Conservation (phyloP, 2,797 vertebrate genomes). For the Syndactyla subalaris region DNA sequence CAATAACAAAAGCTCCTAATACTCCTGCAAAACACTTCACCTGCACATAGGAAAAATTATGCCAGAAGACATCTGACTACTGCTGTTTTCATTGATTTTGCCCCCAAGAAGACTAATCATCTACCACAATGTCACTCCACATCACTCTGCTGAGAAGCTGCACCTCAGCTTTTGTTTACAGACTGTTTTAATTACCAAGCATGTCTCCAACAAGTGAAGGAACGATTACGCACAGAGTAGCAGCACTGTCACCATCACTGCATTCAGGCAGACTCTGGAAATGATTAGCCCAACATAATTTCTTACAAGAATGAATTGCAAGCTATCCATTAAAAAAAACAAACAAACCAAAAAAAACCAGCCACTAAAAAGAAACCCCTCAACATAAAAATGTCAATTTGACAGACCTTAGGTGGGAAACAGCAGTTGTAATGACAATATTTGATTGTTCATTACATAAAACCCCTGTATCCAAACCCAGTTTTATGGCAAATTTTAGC, state of each 20-base stretch:
- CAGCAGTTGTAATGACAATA: neutral
- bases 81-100: slow-evolving; percentile 21
- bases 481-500: neutral
- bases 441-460: neutral
- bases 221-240: neutral
- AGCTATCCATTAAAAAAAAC: neutral
- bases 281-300: neutral
- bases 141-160: neutral
- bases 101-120: slow-evolving; percentile 23
- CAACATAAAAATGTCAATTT: neutral
- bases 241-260: neutral
- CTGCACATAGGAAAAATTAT: neutral
- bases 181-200: slow-evolving; percentile 18
- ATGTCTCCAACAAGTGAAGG: neutral
- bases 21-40: neutral
- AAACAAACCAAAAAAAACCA: neutral
- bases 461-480: neutral
- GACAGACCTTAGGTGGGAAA: neutral
- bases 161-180: slow-evolving; percentile 39
- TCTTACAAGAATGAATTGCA: neutral
- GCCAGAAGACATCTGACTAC: neutral
- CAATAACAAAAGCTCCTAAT: neutral
- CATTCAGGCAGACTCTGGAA: neutral
- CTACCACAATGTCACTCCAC: neutral
- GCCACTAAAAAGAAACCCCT: neutral